Evolutionary conservation across 2,888 invertebrate species (phyloP), one percentile per base, ranked within the genome.

Genomic region (Meganola albula): DNA sequence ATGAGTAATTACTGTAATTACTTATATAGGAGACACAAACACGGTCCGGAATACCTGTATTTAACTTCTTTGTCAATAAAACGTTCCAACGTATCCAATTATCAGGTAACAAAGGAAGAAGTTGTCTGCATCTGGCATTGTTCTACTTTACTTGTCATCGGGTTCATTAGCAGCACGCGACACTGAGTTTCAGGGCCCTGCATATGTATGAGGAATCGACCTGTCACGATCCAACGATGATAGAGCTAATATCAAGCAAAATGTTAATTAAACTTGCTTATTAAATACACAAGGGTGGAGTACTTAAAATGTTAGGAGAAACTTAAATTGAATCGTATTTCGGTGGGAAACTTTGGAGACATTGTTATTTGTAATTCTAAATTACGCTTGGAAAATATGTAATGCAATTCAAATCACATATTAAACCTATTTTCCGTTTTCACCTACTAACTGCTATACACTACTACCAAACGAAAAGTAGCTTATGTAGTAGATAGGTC

Each of bases 191-290:
- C 8, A n/a, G 7, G 43, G 45, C 43, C 57, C 48, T 76, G 74
- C 75, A 76, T 76, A 76, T 76, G 73, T 61, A 76, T 76, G 74
- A 74, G 70, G 48, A 64, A 67, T 64, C 56, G 64, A 66, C 33
- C 63, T 69, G 71, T 63, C 69, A 69, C 57, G 58, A 58, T 45
- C 62, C 57, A 41, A 37, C 48, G 57, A 56, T 58, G 58, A 65
- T 64, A 60, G 56, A 62, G 63, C 61, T 66, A 59, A 65, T 67
- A 57, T 53, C 43, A 49, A 56, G 34, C 52, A 42, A 38, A 43
- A 53, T 52, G 54, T 27, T 51, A 53, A 53, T 64, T 57, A 53
- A 42, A 50, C 36, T 30, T 38, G 34, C 48, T 53, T 50, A 54
- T 44, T 45, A 53, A 54, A 42, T 46, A 37, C 41, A 44, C 44